A percentile compares a stretch with the other conserved stretches of the same genome.
These are phyloP conservation scores for Eilema depressum DNA, from an alignment of 2,888 invertebrate species.

Conservation along the genomic window DNA sequence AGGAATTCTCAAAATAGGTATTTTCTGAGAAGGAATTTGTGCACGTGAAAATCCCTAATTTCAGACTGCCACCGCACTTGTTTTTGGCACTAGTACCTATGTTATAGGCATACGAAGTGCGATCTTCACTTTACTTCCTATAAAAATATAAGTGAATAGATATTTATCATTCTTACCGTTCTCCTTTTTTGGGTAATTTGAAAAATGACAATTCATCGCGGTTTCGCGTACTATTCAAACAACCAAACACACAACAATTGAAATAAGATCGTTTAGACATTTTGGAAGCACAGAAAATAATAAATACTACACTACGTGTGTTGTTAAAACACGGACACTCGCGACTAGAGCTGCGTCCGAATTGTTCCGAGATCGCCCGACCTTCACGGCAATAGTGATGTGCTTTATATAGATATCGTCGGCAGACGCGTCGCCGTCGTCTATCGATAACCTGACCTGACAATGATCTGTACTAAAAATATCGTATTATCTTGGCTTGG, in stretches of 20 bases:
- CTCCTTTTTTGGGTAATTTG: neutral
- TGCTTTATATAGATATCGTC: neutral
- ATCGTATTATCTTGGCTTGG: too few species aligned
- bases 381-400: neutral
- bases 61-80: too few species aligned
- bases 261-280: neutral
- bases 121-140: too few species aligned
- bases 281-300: neutral
- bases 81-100: too few species aligned
- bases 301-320: neutral
- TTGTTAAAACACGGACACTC: neutral
- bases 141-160: neutral
- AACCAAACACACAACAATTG: neutral
- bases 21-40: too few species aligned
- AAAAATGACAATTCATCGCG: neutral
- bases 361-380: neutral
- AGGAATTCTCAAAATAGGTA: too few species aligned
- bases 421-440: too few species aligned
- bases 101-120: too few species aligned
- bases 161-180: neutral
- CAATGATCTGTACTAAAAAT: neutral
- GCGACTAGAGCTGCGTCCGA: neutral
- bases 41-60: too few species aligned
- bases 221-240: neutral
- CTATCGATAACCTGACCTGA: neutral